Percentiles rank a stretch among this genome's conserved stretches.
phyloP scores from a whole-genome alignment of 1,140 invertebrate species.

The Ips typographus region DNA sequence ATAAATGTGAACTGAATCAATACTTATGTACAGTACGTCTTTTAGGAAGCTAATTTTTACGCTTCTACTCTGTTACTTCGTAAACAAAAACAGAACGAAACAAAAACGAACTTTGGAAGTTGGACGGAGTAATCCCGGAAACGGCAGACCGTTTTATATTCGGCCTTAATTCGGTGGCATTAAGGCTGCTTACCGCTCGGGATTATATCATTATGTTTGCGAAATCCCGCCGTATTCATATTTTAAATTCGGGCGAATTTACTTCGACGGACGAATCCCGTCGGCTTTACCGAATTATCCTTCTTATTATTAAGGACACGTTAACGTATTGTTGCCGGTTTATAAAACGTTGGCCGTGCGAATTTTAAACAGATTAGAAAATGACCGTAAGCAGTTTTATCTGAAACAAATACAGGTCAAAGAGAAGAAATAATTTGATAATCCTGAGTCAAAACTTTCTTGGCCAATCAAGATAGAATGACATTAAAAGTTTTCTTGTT shows the following conservation, averaged over 20 bases:
- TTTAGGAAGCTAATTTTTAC: too few species aligned
- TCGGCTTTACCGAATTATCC: slow-evolving; percentile 8
- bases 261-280: slow-evolving; percentile 21
- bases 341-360: neutral
- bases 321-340: slow-evolving; percentile 5
- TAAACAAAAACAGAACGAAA: neutral
- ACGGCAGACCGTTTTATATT: slow-evolving; percentile 27
- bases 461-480: too few species aligned
- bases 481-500: too few species aligned
- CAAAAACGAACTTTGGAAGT: slow-evolving; percentile 17
- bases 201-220: slow-evolving; percentile 30
- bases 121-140: slow-evolving; percentile 32
- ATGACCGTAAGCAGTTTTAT: too few species aligned
- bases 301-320: slow-evolving; percentile 21
- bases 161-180: slow-evolving; percentile 24
- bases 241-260: slow-evolving; percentile 27
- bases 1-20: too few species aligned
- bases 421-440: too few species aligned
- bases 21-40: too few species aligned
- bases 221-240: slow-evolving; percentile 27
- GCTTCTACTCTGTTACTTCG: too few species aligned
- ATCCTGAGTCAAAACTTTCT: too few species aligned
- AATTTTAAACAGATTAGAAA: neutral
- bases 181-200: slow-evolving; percentile 25
- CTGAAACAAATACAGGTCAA: too few species aligned